A percentile compares a stretch with the other conserved stretches of the same genome.
phyloP scores from a whole-genome alignment of 2,888 invertebrate species.

The Halocaridina rubra region DNA sequence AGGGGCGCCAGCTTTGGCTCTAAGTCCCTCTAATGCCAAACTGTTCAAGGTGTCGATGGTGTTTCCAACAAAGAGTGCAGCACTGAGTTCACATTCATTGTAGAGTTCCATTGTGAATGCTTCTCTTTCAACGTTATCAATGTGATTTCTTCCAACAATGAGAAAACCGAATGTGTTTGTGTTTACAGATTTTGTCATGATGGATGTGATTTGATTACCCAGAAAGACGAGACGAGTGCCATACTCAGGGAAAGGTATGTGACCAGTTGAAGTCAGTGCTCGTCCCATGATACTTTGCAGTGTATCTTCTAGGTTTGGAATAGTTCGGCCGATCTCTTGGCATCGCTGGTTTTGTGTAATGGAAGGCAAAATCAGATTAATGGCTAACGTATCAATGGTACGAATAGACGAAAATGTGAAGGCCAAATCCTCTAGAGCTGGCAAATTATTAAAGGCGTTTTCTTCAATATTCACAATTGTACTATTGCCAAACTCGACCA shows the following conservation, averaged over 20 bases:
- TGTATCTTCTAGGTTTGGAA: no score
- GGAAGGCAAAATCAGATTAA: no score
- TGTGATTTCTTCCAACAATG: slow-evolving; percentile 22
- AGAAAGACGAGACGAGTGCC: slow-evolving; percentile 28
- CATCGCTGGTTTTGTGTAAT: no score
- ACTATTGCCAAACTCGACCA: slow-evolving; percentile 21
- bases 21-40: slow-evolving; percentile 3
- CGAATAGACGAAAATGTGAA: background rate
- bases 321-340: no score
- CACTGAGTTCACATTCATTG: slow-evolving; percentile 44
- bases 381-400: background rate
- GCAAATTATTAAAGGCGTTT: slow-evolving; percentile 10
- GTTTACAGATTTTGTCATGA: slow-evolving; percentile 13
- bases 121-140: background rate
- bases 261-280: background rate
- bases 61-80: slow-evolving; percentile 34
- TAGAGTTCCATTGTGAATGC: slow-evolving; percentile 39
- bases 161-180: slow-evolving; percentile 33
- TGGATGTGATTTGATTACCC: slow-evolving; percentile 12
- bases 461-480: background rate
- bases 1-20: slow-evolving; percentile 1
- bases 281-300: slow-evolving; percentile 21
- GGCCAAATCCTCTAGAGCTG: slow-evolving; percentile 13
- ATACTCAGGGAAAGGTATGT: slow-evolving; percentile 28
- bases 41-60: background rate